Base-by-base conservation (phyloP, 1,140 invertebrate species). In the Hycleus phaleratus region DNA sequence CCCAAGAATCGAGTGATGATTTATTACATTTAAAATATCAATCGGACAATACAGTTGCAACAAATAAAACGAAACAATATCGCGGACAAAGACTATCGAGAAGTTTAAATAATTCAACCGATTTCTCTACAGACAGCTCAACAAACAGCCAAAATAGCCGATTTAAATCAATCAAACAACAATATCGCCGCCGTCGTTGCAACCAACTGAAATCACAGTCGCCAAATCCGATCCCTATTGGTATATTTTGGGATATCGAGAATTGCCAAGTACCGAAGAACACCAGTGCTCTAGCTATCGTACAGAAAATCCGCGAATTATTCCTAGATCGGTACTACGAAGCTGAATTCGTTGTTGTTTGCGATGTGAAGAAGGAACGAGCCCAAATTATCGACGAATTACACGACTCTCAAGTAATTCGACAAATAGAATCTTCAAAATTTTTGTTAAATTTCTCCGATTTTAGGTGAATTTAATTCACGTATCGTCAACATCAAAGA, bases 171-270 rank as follows among this genome's bases (percentile, higher is more conserved):
- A 59, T 39, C 42, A 43, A 56, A 46, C 46, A 44, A 49, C 49
- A 50, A 32, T 7, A 32, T 7, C 32, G 32, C 32, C 32, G 32
- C 58, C 62, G 25, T 52, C 51, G 7, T 38, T 46, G 38, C 46
- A 53, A 49, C 18, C 18, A 18, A 18, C 2, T 53, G 51, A 58
- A 45, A 56, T 42, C 25, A 52, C 12, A n/a, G 74, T 69, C 18
- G 7, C 40, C 11, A 46, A 12, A 74, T 71, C 61, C 62, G 85
- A 46, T 82, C 83, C 88, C 90, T 1, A 85, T 94, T 70, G 91
- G 90, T 49, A 88, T 95, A 46, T 95, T 93, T 75, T 95, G 91
- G 91, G 91, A 95, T 72, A 95, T 95, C 69, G 91, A 95, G 79
- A 95, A 93, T 71, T 91, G 88, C 74, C 82, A 84, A 72, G 85